Base-by-base conservation (phyloP, 2,888 invertebrate species). In the Athalia cordata region DNA sequence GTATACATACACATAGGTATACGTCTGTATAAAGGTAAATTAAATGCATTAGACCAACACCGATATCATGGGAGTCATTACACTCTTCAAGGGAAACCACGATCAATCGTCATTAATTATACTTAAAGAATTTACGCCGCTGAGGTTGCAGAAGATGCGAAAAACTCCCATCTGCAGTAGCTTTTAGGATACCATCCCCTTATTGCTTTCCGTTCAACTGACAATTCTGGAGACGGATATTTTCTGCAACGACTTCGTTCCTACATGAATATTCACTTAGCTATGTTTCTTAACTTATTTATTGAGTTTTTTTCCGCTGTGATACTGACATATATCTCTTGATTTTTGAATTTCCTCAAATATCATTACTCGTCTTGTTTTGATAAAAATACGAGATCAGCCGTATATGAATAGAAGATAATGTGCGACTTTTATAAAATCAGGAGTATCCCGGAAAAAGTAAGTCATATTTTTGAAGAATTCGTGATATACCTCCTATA, bases 51-150 rank as follows among this genome's bases (percentile, higher is more conserved):
- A 72, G 57, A n/a, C 59, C 7, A 67, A 29, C 29, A 29, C 29
- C 50, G 67, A 8, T 8, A n/a, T 47, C 59, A 52, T 45, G 59
- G 47, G 47, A 7, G n/a, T 47, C 72, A 13, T 45, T 72, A 59
- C 55, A 59, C 47, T 52, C 72, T 57, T 59, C 47, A 4, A 6
- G 5, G 59, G 72, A 47, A 72, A 5, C 57, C 59, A 13, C 75
- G 62, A 75, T 75, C 75, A 75, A 75, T 75, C 75, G 75, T 75
- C 75, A 75, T 75, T 75, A 75, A 75, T 75, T 72, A 29, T 29
- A 72, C 47, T 59, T 47, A 45, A 4, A 8, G 45, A 47, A 57
- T 72, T 57, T 59, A 72, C 59, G 47, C 47, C 45, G 57, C n/a
- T 47, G 57, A 57, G 4, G 4, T 11, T 55, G 11, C 11, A 55